Evolutionary conservation across 2,888 invertebrate genomes (phyloP).

Genomic region (Dryococelus australis): DNA sequence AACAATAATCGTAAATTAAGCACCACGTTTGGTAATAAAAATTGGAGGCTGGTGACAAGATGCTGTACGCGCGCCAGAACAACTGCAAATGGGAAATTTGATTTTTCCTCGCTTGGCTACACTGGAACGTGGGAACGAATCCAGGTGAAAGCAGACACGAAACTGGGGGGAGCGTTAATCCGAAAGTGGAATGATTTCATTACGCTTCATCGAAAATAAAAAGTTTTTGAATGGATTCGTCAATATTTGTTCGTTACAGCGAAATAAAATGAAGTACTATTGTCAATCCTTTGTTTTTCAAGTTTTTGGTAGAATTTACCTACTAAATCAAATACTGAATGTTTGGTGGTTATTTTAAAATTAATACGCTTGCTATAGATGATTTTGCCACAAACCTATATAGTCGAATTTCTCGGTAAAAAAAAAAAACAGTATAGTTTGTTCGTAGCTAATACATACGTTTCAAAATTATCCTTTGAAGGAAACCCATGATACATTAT

Average conservation of each 20-base stretch:
- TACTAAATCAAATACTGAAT: no score
- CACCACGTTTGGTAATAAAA: background rate
- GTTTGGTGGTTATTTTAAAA: no score
- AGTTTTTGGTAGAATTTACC: background rate
- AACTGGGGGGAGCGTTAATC: background rate
- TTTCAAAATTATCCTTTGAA: no score
- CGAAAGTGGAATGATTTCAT: background rate
- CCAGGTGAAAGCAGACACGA: background rate
- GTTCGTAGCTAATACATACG: no score
- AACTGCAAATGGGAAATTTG: constrained; percentile 13
- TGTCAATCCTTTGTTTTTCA: background rate
- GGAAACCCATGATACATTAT: no score
- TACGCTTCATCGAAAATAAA: background rate
- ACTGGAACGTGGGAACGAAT: background rate
- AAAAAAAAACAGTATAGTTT: no score
- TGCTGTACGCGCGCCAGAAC: background rate
- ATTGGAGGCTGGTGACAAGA: background rate
- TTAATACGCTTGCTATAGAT: no score
- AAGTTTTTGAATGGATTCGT: background rate
- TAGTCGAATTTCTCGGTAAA: no score
- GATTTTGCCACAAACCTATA: no score
- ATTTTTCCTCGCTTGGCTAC: background rate
- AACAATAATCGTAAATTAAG: constrained; percentile 5
- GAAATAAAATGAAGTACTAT: background rate
- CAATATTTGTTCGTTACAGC: background rate